phyloP scores from a whole-genome alignment of 2,797 vertebrate species.

The Micropoecilia bifurca region DNA sequence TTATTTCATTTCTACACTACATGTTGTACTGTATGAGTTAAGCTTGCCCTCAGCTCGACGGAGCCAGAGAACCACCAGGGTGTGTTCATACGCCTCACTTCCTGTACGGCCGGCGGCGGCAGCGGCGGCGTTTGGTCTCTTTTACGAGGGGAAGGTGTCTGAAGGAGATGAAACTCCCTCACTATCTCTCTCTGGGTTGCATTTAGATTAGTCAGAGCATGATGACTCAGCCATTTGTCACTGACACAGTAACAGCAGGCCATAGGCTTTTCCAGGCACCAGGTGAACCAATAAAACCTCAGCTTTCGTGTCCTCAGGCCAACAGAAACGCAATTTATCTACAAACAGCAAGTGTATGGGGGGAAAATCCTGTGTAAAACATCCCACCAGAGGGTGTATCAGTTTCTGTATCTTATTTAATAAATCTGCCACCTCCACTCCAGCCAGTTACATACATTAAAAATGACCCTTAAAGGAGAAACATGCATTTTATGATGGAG shows the following conservation, averaged over 20 bases:
- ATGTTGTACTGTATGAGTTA: constrained; percentile 40
- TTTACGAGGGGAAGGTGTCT: constrained; percentile 60
- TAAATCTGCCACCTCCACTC: constrained; percentile 51
- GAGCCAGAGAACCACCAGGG: constrained; percentile 35
- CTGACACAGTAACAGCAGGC: constrained; percentile 64
- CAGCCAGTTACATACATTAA: constrained; percentile 67
- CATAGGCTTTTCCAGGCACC: constrained; percentile 68
- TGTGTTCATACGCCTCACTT: constrained; percentile 65
- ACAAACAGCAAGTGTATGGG: constrained; percentile 51
- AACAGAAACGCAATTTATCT: constrained; percentile 73
- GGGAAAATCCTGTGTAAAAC: constrained; percentile 45
- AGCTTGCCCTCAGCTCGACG: constrained; percentile 47
- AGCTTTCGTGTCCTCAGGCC: constrained; percentile 69
- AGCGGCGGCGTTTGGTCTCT: constrained; percentile 69
- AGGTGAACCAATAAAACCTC: constrained; percentile 76
- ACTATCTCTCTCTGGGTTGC: constrained; percentile 29
- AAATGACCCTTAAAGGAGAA: constrained; percentile 56
- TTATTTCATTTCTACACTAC: constrained; percentile 12
- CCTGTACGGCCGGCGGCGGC: constrained; percentile 63
- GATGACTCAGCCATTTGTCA: constrained; percentile 76
- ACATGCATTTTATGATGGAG: constrained; percentile 59
- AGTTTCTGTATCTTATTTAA: constrained; percentile 46
- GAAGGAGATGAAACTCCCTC: constrained; percentile 58
- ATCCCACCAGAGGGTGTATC: constrained; percentile 63
- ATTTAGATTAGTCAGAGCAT: constrained; percentile 65